phyloP scores from a whole-genome alignment of 2,888 invertebrate species.

The Acholoe squamosa region DNA sequence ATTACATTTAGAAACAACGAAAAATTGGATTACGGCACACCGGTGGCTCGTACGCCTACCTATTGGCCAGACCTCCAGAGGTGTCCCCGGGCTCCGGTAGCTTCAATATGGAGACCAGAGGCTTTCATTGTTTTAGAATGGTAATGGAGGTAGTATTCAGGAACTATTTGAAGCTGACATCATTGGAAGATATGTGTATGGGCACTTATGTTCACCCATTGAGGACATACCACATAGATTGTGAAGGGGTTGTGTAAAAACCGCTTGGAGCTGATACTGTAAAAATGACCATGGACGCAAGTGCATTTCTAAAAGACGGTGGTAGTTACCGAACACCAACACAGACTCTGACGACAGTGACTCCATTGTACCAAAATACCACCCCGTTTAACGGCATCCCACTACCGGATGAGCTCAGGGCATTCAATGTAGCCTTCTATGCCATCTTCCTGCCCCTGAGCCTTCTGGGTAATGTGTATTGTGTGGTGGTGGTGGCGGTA shows the following conservation, averaged over 20 bases:
- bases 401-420: not conserved
- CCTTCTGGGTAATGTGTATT: conserved; percentile 64
- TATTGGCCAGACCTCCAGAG: no score
- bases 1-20: conserved; percentile 13
- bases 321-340: conserved; percentile 1
- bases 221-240: no score
- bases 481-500: conserved; percentile 58
- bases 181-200: no score
- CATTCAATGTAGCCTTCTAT: conserved; percentile 63
- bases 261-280: not conserved
- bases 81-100: no score
- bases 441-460: conserved; percentile 65
- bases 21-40: not conserved
- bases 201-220: no score
- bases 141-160: no score
- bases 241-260: not conserved
- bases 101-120: no score
- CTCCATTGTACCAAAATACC: not conserved
- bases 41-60: not conserved
- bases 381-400: conserved; percentile 41
- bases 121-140: no score
- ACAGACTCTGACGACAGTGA: not conserved
- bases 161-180: no score
- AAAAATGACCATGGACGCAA: conserved; percentile 13
- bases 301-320: not conserved